Percentiles rank a stretch among this genome's conserved stretches.
Conservation (phyloP, 2,113 vertebrate species). For the Vimba vimba region DNA sequence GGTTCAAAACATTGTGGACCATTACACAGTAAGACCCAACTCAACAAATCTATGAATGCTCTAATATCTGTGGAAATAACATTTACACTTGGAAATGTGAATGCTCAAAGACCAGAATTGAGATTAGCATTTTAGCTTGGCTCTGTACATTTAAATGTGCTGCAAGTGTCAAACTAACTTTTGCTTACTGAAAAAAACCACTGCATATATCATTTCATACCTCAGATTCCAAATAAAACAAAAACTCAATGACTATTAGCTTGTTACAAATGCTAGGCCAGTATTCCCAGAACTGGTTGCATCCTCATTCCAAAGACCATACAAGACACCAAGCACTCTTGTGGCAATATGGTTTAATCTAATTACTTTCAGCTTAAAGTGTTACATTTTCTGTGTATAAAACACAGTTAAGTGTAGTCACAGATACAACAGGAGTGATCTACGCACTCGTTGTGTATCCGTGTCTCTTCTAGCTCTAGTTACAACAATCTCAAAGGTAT, state of each 20-base stretch:
- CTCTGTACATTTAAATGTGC: background rate
- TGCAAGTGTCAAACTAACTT: background rate
- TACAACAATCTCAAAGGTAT: conserved; percentile 43
- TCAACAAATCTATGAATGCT: background rate
- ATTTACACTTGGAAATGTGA: background rate
- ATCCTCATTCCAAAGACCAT: conserved; percentile 28
- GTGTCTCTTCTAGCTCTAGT: conserved; percentile 19
- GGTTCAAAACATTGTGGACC: background rate
- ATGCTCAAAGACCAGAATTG: background rate
- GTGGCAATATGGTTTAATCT: conserved; percentile 43
- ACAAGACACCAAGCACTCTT: conserved; percentile 35
- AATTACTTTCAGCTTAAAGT: conserved; percentile 19
- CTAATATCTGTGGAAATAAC: background rate
- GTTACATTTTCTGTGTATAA: conserved; percentile 31
- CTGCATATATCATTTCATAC: background rate
- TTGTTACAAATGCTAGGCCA: background rate
- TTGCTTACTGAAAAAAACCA: background rate
- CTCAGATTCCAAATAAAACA: conserved; percentile 7
- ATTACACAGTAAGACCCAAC: background rate
- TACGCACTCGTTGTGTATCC: background rate
- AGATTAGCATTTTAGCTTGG: background rate
- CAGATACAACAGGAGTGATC: background rate
- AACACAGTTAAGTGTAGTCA: conserved; percentile 28
- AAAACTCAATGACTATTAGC: background rate
- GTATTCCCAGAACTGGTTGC: background rate